These are phyloP conservation scores for Muscicapa striata DNA, from an alignment of 2,797 vertebrate genomes.

Conservation along the genomic window DNA sequence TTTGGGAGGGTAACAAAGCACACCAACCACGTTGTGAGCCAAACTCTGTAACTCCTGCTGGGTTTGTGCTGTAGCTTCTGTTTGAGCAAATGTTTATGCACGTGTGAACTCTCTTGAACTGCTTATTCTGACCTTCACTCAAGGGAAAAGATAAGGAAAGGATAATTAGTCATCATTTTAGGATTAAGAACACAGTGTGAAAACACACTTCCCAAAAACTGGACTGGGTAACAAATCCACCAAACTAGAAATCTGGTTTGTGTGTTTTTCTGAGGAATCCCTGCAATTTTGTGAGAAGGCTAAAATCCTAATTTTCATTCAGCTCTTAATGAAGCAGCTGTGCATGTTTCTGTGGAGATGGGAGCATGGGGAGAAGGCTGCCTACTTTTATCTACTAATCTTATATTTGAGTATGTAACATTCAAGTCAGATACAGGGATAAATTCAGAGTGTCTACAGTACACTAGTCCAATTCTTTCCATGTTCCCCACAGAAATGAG, in stretches of 20 bases:
- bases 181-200: not conserved
- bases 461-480: not conserved
- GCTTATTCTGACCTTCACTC: not conserved
- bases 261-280: not conserved
- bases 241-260: not conserved
- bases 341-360: not conserved
- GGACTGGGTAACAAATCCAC: not conserved
- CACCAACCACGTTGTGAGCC: not conserved
- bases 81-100: not conserved
- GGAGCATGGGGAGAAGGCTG: not conserved
- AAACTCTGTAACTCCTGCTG: not conserved
- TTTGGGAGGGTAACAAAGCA: not conserved
- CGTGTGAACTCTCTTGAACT: not conserved
- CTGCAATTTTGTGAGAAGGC: not conserved
- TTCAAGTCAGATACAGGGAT: not conserved
- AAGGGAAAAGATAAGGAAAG: not conserved
- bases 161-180: not conserved
- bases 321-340: not conserved
- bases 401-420: not conserved
- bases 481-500: not conserved
- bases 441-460: not conserved
- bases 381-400: not conserved
- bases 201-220: not conserved
- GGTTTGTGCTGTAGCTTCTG: not conserved
- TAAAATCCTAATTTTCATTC: not conserved